Evolutionary conservation across 2,888 invertebrate species (phyloP).

Genomic region (Globia sparganii): DNA sequence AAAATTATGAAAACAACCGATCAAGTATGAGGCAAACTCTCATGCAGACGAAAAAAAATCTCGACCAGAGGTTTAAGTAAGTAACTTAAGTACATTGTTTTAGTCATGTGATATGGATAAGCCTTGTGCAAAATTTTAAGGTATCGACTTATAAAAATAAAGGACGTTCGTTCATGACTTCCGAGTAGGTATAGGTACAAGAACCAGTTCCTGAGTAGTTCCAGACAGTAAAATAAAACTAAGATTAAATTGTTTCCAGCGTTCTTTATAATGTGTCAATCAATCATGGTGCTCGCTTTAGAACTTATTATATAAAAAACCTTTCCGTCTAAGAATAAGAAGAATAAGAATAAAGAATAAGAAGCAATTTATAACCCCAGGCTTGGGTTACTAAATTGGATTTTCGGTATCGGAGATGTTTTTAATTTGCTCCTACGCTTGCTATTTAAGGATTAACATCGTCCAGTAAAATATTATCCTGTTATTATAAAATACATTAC

Average conservation of each 20-base stretch:
- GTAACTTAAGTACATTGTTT: neutral
- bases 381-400: neutral
- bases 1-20: neutral
- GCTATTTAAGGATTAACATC: neutral
- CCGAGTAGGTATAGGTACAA: neutral
- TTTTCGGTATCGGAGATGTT: neutral
- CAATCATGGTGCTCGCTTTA: constrained; percentile 10
- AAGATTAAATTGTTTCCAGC: constrained; percentile 9
- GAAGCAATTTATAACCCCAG: too few species aligned
- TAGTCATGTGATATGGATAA: neutral
- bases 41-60: neutral
- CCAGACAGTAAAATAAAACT: constrained; percentile 24
- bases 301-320: constrained; percentile 7
- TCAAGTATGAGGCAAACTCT: neutral
- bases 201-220: constrained; percentile 10
- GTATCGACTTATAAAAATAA: neutral
- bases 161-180: neutral
- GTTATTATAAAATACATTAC: neutral
- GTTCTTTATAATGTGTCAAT: constrained; percentile 26
- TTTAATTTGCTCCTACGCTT: neutral
- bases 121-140: neutral
- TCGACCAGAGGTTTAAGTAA: neutral
- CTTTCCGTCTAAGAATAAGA: constrained; percentile 23
- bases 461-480: neutral
- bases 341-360: too few species aligned